Base-by-base conservation (phyloP, 1,140 invertebrate species). In the Drosophila rhopaloa region DNA sequence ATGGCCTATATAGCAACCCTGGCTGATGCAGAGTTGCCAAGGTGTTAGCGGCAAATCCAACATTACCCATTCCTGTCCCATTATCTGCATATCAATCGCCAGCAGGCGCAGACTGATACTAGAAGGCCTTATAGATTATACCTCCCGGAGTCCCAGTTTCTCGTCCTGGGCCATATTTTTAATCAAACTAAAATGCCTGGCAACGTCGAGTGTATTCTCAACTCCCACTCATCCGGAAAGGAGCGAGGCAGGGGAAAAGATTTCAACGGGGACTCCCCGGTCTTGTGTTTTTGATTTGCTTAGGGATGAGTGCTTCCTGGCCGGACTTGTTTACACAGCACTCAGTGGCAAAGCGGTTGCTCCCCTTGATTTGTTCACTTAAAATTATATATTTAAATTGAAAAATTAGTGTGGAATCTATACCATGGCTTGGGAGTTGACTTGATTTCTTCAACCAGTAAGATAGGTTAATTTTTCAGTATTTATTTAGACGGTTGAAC, bases 151-250 rank as follows among this genome's bases (percentile, higher is more conserved):
- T 4, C 7, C 19, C 4, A 27, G 13, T 27, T 13, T 16, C 27
- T 51, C 46, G 59, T 60, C 56, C 54, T 58, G 63, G 51, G 67
- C 59, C 81, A 70, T 71, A 61, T 76, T 88, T 88, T 88, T 88
- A 88, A 88, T 88, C 84, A 89, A 88, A 88, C 84, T 88, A 89
- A 88, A 89, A 89, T 89, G 74, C 61, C 62, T 74, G 76, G 76
- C 73, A 88, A 80, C 76, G 19, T 53, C 14, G 37, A 27, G 70
- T 48, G 48, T 14, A 35, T 14, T 14, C 48, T 53, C 61, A 50
- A 8, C 54, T 65, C 44, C 29, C 48, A 44, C 37, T 57, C 19
- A 37, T 29, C 4, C 11, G 10, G 9, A 51, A n/a, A 10, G 47
- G 24, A 29, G n/a, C 6, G 24, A 29, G 53, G 19, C 0, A 8